phyloP scores from a whole-genome alignment of 2,888 invertebrate species.

The Netelia fuscicornis region DNA sequence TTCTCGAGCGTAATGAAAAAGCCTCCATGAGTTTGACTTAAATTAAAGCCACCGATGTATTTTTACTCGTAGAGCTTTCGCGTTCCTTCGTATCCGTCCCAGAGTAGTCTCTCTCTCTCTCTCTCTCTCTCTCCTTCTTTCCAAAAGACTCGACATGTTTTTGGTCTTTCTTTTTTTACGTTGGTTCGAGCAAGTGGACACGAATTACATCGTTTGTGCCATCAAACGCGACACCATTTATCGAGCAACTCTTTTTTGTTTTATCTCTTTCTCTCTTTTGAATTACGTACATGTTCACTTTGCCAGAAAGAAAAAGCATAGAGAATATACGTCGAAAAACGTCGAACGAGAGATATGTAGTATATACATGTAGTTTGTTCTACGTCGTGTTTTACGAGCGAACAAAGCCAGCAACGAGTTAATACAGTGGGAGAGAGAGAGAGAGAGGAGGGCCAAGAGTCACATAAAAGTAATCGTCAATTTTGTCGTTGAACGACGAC shows the following conservation, averaged over 20 bases:
- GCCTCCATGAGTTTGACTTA: not conserved
- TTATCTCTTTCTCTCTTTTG: not conserved
- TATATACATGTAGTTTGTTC: slow-evolving; percentile 1
- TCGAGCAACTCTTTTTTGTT: too few species aligned
- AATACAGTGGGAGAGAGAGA: slow-evolving; percentile 46
- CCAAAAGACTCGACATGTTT: too few species aligned
- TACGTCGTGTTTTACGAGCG: slow-evolving; percentile 61
- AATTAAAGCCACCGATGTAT: not conserved
- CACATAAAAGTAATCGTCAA: slow-evolving; percentile 72
- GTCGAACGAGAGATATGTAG: slow-evolving; percentile 49
- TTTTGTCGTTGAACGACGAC: slow-evolving; percentile 67
- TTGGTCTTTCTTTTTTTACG: too few species aligned
- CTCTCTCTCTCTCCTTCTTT: too few species aligned
- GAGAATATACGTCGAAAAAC: slow-evolving; percentile 18
- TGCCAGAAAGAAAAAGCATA: not conserved
- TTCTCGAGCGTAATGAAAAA: not conserved
- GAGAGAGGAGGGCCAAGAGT: slow-evolving; percentile 50
- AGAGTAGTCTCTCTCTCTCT: too few species aligned
- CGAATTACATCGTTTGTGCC: too few species aligned
- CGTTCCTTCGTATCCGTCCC: too few species aligned
- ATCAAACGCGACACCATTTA: too few species aligned
- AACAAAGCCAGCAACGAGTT: slow-evolving; percentile 56
- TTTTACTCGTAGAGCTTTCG: not conserved
- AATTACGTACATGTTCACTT: not conserved
- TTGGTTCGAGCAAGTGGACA: too few species aligned